A percentile compares a stretch with the other conserved stretches of the same genome.
Evolutionary conservation across 2,797 vertebrate genomes (phyloP).

Genomic region (Melopsittacus undulatus): DNA sequence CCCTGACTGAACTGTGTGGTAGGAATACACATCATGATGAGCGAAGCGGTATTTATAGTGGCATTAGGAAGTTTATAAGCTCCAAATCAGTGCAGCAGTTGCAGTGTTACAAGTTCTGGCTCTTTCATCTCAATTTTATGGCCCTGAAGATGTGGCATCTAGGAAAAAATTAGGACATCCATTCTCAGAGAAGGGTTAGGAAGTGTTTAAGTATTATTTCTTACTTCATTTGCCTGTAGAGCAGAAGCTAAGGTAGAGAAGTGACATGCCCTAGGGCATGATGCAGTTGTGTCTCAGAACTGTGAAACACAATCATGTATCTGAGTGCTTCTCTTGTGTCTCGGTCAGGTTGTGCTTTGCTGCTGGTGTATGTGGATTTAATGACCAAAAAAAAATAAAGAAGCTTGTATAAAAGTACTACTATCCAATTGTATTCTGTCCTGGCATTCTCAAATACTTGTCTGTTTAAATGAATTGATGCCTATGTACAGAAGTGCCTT

Average conservation of each 20-base stretch:
- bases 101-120: not conserved
- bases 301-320: not conserved
- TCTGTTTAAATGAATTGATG: not conserved
- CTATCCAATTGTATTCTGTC: not conserved
- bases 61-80: not conserved
- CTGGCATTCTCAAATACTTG: not conserved
- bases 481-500: not conserved
- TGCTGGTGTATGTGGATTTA: not conserved
- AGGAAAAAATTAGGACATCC: not conserved
- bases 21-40: not conserved
- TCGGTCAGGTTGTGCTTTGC: not conserved
- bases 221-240: not conserved
- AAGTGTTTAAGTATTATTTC: not conserved
- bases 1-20: not conserved
- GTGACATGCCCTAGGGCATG: not conserved
- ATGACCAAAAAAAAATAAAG: not conserved
- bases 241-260: not conserved
- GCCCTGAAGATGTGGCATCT: not conserved
- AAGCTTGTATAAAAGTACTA: not conserved
- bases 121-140: not conserved
- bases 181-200: not conserved
- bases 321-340: not conserved
- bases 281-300: not conserved
- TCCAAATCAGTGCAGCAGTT: not conserved
- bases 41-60: not conserved